Evolutionary conservation across 1,140 invertebrate species (phyloP).

Genomic region (Plutomurus gul): DNA sequence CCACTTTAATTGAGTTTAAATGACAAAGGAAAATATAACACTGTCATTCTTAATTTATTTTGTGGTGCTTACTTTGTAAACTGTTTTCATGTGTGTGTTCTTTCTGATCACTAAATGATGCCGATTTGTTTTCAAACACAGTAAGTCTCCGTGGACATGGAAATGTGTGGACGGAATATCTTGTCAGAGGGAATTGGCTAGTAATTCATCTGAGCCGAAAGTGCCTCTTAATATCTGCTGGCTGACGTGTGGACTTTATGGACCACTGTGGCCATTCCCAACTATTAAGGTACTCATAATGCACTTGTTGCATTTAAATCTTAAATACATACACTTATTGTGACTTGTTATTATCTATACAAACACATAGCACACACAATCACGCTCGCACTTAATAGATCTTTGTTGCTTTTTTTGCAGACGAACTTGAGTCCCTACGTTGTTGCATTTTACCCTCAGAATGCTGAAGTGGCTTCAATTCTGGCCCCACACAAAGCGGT

Average conservation of each 20-base stretch:
- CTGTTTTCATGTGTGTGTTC: too few relatives aligned
- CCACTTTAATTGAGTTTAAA: neutral
- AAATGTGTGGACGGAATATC: slow-evolving; percentile 45
- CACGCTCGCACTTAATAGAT: too few relatives aligned
- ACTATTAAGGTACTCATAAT: slow-evolving; percentile 34
- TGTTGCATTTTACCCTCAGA: slow-evolving; percentile 49
- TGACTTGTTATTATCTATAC: neutral
- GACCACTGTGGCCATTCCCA: slow-evolving; percentile 47
- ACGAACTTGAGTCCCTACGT: neutral
- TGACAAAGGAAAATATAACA: neutral
- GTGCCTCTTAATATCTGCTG: slow-evolving; percentile 49
- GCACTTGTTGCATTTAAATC: neutral
- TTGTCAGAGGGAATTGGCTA: slow-evolving; percentile 45
- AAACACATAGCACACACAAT: neutral
- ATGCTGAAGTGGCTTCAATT: slow-evolving; percentile 50
- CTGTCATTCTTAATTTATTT: too few relatives aligned
- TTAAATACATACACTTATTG: too few relatives aligned
- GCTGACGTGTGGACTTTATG: slow-evolving; percentile 46
- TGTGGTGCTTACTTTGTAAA: too few relatives aligned
- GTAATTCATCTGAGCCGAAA: slow-evolving; percentile 25
- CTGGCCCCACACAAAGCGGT: slow-evolving; percentile 42
- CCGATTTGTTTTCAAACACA: neutral
- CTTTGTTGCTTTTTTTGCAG: too few relatives aligned
- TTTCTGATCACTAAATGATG: neutral
- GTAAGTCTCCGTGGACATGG: slow-evolving; percentile 53